Evolutionary conservation across 2,113 vertebrate genomes (phyloP).

Genomic region (Perognathus longimembris): DNA sequence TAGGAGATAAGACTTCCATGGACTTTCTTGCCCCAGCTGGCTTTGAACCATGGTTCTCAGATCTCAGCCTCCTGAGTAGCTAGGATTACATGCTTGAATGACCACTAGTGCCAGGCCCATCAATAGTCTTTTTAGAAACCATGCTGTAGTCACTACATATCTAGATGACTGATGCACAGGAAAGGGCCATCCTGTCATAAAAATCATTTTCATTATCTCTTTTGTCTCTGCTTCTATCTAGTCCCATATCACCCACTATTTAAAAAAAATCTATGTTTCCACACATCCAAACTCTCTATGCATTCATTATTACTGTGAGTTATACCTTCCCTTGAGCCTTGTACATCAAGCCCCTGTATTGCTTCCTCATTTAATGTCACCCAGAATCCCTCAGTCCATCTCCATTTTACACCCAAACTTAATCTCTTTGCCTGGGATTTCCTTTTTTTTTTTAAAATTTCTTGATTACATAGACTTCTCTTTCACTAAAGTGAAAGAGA

Average conservation of each 20-base stretch:
- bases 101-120: too few species aligned
- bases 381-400: background rate
- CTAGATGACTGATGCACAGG: background rate
- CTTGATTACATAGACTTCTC: background rate
- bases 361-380: too few species aligned
- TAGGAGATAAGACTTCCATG: too few species aligned
- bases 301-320: background rate
- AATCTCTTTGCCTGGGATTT: too few species aligned
- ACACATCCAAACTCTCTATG: background rate
- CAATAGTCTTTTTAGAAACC: background rate
- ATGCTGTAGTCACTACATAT: background rate
- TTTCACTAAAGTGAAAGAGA: background rate
- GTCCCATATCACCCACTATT: background rate
- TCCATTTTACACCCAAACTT: background rate
- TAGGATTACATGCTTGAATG: too few species aligned
- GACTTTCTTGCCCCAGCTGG: too few species aligned
- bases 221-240: background rate
- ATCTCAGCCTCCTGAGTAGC: too few species aligned
- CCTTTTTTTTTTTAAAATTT: background rate
- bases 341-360: background rate
- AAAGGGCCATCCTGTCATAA: background rate
- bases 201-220: background rate
- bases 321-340: background rate
- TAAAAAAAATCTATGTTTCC: background rate
- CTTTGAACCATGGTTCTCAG: too few species aligned